phyloP scores from a whole-genome alignment of 2,113 vertebrate species.

The Cisticola juncidis region DNA sequence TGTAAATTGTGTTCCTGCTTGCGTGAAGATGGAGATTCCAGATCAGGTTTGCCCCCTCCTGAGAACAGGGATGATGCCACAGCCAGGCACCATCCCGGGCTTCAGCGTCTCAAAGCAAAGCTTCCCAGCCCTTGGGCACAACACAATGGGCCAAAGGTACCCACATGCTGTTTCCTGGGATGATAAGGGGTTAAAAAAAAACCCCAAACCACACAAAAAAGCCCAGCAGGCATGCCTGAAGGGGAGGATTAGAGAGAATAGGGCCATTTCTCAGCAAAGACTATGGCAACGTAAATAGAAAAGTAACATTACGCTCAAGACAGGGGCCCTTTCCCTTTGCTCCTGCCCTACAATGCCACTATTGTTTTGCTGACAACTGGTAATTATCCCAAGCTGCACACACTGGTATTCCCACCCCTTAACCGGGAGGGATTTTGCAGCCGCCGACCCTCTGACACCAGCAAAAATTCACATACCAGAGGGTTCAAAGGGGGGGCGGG shows the following conservation, averaged over 20 bases:
- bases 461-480: conserved; percentile 58
- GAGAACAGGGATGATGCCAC: neutral
- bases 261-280: conserved; percentile 58
- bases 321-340: conserved; percentile 39
- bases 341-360: conserved; percentile 57
- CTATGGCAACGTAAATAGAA: conserved; percentile 59
- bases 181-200: conserved; percentile 26
- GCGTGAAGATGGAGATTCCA: neutral
- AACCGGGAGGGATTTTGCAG: conserved; percentile 45
- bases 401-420: conserved; percentile 64
- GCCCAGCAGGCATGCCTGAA: conserved; percentile 36
- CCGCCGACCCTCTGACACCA: conserved; percentile 44
- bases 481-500: conserved; percentile 43
- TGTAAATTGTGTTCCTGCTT: neutral
- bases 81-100: rapidly evolving
- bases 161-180: neutral
- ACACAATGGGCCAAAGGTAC: neutral
- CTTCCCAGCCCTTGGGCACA: rapidly evolving
- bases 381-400: conserved; percentile 66
- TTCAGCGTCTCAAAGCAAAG: neutral
- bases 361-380: conserved; percentile 70
- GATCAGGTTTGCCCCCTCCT: neutral
- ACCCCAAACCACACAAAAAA: neutral
- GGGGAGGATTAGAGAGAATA: conserved; percentile 62
- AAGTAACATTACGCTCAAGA: conserved; percentile 56